Conservation (phyloP, 2,113 vertebrate species). For the Prionailurus viverrinus region DNA sequence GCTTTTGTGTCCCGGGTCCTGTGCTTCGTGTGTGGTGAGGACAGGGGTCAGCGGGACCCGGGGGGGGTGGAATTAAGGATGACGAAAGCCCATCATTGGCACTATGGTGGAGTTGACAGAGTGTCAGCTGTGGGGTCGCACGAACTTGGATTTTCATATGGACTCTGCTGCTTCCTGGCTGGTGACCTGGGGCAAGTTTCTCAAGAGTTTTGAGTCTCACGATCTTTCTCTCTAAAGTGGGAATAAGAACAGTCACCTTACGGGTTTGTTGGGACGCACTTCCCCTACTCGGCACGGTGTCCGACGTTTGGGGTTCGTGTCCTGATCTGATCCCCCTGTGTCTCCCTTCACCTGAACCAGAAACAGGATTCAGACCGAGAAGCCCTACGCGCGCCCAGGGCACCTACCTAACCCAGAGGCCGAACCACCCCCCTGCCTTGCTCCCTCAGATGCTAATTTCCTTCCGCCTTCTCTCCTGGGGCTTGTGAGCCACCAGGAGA, state of each 20-base stretch:
- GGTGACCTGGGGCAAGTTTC: neutral
- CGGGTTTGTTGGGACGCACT: neutral
- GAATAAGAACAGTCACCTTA: neutral
- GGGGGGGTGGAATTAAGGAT: too few species aligned
- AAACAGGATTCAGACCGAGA: neutral
- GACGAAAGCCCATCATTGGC: too few species aligned
- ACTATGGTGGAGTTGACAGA: neutral
- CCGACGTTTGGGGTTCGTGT: neutral
- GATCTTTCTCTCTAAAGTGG: neutral
- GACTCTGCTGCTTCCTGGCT: too few species aligned
- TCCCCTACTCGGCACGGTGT: too few species aligned
- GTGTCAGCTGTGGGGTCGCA: neutral
- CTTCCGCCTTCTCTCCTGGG: neutral
- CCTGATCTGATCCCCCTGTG: neutral
- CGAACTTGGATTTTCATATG: neutral
- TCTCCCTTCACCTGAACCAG: neutral
- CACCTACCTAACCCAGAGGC: neutral
- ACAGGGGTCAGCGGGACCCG: neutral
- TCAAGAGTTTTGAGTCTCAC: neutral
- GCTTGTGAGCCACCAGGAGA: neutral
- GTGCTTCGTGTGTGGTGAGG: neutral
- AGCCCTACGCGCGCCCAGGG: neutral
- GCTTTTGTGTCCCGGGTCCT: neutral
- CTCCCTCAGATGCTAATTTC: neutral
- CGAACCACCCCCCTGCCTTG: neutral